Conservation (phyloP, 2,888 invertebrate species). For the Incurvaria masculella region DNA sequence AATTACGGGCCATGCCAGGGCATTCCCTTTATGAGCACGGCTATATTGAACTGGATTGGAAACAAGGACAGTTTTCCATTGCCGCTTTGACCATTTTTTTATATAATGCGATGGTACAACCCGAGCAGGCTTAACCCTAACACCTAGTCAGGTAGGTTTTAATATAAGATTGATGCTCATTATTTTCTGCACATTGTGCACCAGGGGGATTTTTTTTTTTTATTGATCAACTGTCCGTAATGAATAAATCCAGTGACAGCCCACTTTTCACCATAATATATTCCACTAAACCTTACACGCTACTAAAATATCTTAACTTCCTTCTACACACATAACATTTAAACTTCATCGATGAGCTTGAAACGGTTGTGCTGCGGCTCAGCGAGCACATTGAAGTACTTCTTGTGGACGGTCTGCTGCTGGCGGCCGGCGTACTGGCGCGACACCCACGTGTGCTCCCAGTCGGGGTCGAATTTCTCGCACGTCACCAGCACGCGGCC, state of each 20-base stretch:
- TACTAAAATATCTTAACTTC: background rate
- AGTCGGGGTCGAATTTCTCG: slow-evolving; percentile 76
- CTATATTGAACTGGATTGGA: no score
- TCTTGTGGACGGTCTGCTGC: slow-evolving; percentile 70
- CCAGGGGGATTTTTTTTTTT: background rate
- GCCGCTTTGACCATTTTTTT: no score
- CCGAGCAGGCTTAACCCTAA: no score
- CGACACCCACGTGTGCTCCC: slow-evolving; percentile 73
- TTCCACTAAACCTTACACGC: background rate
- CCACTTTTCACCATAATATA: background rate
- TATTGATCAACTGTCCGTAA: background rate
- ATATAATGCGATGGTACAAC: no score
- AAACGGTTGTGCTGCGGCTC: slow-evolving; percentile 75
- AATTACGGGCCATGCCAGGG: no score
- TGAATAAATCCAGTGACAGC: background rate
- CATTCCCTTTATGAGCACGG: no score
- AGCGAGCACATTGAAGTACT: slow-evolving; percentile 82
- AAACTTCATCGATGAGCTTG: slow-evolving; percentile 70
- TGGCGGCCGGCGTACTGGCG: slow-evolving; percentile 62
- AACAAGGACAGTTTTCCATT: no score
- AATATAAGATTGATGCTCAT: no score
- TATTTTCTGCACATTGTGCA: no score
- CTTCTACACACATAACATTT: slow-evolving; percentile 20
- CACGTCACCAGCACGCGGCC: slow-evolving; percentile 80
- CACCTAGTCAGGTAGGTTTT: no score